phyloP scores from a whole-genome alignment of 1,140 invertebrate species.

The Achatina immaculata region DNA sequence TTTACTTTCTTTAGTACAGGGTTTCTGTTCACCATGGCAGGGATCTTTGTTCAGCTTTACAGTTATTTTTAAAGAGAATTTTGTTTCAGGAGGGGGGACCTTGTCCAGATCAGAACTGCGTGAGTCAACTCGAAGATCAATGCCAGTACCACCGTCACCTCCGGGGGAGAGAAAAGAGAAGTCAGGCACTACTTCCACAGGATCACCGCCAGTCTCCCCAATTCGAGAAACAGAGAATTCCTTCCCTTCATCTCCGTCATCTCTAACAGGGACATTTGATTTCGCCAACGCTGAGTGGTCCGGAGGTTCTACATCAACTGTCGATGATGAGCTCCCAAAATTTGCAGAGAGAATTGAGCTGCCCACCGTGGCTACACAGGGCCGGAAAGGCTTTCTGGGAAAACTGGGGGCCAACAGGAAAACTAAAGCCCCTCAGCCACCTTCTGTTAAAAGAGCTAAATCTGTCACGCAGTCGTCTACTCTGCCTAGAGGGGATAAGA shows the following conservation, averaged over 20 bases:
- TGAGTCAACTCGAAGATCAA: constrained; percentile 33
- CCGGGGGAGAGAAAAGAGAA: constrained; percentile 38
- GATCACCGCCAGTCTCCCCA: constrained; percentile 40
- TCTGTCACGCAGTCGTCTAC: constrained; percentile 60
- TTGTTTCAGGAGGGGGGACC: background rate
- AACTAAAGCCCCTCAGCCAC: constrained; percentile 55
- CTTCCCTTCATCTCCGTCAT: constrained; percentile 36
- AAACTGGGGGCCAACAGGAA: constrained; percentile 57
- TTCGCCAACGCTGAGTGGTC: constrained; percentile 23
- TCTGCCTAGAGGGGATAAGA: constrained; percentile 44
- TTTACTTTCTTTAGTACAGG: too few relatives aligned
- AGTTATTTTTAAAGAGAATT: too few relatives aligned
- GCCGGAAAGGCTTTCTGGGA: constrained; percentile 61
- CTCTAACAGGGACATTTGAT: constrained; percentile 8
- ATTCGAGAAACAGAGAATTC: constrained; percentile 46
- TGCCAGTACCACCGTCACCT: constrained; percentile 41
- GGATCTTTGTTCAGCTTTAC: too few relatives aligned
- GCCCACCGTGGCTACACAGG: constrained; percentile 46
- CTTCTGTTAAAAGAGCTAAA: constrained; percentile 62
- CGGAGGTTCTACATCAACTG: constrained; percentile 24
- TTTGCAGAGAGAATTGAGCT: constrained; percentile 62
- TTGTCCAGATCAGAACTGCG: constrained; percentile 32
- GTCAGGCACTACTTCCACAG: background rate
- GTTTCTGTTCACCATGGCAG: too few relatives aligned
- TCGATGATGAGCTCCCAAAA: constrained; percentile 34